phyloP scores from a whole-genome alignment of 1,140 invertebrate genomes.

The Drosophila aff. region DNA sequence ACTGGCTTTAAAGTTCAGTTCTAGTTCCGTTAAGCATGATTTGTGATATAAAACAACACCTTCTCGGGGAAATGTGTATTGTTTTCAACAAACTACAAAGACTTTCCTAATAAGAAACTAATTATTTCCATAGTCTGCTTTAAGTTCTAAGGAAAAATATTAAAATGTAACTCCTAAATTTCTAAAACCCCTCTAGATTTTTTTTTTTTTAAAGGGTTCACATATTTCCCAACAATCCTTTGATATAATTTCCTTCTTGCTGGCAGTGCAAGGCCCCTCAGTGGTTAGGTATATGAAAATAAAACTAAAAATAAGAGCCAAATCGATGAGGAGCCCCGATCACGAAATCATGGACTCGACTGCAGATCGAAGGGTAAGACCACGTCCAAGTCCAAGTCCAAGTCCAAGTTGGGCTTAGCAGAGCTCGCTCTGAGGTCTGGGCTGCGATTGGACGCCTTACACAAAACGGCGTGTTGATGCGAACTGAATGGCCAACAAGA shows the following conservation, averaged over 20 bases:
- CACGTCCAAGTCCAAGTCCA: slow-evolving; percentile 4
- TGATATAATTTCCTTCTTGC: not conserved
- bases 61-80: too few species aligned
- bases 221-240: not conserved
- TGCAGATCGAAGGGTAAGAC: slow-evolving; percentile 21
- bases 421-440: slow-evolving; percentile 18
- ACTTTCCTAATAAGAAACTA: not conserved
- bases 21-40: too few species aligned
- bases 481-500: slow-evolving; percentile 65
- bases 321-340: slow-evolving; percentile 60
- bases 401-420: slow-evolving; percentile 5
- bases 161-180: not conserved
- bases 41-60: too few species aligned
- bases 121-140: not conserved
- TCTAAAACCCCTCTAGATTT: not conserved
- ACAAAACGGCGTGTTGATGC: slow-evolving; percentile 80
- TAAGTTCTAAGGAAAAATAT: not conserved
- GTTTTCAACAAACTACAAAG: not conserved
- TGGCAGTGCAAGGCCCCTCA: not conserved
- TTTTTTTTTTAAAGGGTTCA: not conserved
- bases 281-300: slow-evolving; percentile 3
- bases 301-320: slow-evolving; percentile 41
- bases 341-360: slow-evolving; percentile 38
- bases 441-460: slow-evolving; percentile 25
- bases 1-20: not conserved